Evolutionary conservation across 2,113 vertebrate genomes (phyloP).

Genomic region (Ptyas mucosa): DNA sequence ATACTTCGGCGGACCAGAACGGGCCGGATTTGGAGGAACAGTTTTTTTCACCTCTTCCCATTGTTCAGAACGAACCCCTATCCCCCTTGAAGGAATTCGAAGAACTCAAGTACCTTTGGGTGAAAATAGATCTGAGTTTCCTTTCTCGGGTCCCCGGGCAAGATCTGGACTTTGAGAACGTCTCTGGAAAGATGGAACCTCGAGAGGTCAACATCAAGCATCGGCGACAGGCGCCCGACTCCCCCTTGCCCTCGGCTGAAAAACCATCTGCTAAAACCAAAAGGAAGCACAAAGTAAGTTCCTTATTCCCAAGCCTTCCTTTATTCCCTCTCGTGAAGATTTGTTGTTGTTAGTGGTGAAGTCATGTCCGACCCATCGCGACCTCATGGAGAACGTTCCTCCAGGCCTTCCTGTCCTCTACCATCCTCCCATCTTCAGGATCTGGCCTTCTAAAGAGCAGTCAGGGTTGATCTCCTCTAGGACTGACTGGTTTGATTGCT

Average conservation of each 20-base stretch:
- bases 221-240: conserved; percentile 76
- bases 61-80: conserved; percentile 76
- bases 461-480: no score
- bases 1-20: conserved; percentile 78
- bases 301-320: no score
- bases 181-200: conserved; percentile 66
- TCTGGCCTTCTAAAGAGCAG: no score
- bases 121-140: conserved; percentile 88
- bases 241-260: conserved; percentile 69
- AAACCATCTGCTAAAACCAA: conserved; percentile 85
- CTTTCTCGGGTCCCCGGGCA: conserved; percentile 82
- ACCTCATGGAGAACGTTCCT: no score
- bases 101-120: conserved; percentile 87
- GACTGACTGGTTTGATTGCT: no score
- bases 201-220: conserved; percentile 78
- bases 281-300: conserved; percentile 90
- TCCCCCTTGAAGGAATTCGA: conserved; percentile 84
- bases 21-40: conserved; percentile 75
- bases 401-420: no score
- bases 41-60: conserved; percentile 74
- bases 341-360: no score
- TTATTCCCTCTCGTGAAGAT: background rate
- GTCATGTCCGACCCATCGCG: no score
- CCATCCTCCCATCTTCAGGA: no score
- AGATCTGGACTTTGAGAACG: conserved; percentile 60